Evolutionary conservation across 2,113 vertebrate genomes (phyloP).

Genomic region (Chrysemys picta): DNA sequence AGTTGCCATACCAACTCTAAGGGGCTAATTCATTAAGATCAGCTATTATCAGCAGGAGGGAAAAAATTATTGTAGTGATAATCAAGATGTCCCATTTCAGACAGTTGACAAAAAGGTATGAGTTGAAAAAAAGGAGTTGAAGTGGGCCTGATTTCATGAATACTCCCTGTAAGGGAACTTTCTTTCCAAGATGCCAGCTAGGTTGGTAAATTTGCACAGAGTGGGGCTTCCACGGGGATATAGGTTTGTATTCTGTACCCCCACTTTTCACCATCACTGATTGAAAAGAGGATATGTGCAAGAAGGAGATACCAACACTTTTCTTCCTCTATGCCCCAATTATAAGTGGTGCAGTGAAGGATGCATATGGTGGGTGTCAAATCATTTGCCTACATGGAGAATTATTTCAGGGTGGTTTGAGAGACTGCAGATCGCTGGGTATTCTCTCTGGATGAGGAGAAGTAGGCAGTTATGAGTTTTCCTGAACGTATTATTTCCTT

Average conservation of each 20-base stretch:
- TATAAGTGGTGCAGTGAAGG: neutral
- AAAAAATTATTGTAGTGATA: too few relatives aligned
- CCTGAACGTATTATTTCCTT: neutral
- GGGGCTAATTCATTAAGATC: too few relatives aligned
- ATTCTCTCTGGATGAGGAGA: neutral
- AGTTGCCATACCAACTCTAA: too few relatives aligned
- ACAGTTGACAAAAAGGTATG: too few relatives aligned
- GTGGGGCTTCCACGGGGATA: neutral
- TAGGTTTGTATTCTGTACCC: neutral
- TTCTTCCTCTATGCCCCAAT: neutral
- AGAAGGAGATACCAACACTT: neutral
- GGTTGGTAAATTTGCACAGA: neutral
- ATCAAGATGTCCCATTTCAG: too few relatives aligned
- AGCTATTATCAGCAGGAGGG: too few relatives aligned
- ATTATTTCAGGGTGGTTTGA: neutral
- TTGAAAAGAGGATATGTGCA: neutral
- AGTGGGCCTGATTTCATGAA: neutral
- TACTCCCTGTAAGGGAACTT: neutral
- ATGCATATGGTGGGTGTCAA: neutral
- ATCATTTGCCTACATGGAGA: neutral
- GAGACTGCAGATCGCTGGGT: neutral
- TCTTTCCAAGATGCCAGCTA: neutral
- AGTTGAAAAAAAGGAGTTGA: neutral
- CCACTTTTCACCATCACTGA: neutral
- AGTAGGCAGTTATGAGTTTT: neutral